Conservation (phyloP, 2,113 vertebrate genomes). For the Heterochromis multidens region DNA sequence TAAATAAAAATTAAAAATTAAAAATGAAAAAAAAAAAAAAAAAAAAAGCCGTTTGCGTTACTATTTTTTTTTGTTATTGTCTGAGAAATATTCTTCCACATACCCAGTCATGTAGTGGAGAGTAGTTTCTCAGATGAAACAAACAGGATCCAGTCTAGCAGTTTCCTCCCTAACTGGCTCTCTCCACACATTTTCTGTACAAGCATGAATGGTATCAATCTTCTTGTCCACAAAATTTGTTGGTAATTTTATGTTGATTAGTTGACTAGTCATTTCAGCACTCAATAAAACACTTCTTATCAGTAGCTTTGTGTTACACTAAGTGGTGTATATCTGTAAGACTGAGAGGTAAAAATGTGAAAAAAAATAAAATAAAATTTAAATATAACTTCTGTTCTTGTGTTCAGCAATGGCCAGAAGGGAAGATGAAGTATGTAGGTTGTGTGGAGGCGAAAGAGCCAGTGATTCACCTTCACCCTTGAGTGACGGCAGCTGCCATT, state of each 20-base stretch:
- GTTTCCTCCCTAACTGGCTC: background rate
- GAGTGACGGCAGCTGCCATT: conserved; percentile 24
- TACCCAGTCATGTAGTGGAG: background rate
- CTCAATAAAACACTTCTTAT: conserved; percentile 25
- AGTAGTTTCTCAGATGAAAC: background rate
- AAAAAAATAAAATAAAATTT: fast-evolving
- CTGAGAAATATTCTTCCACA: background rate
- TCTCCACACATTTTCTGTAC: background rate
- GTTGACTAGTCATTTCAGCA: background rate
- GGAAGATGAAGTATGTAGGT: background rate
- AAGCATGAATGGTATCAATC: background rate
- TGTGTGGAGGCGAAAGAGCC: background rate
- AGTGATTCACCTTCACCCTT: conserved; percentile 38
- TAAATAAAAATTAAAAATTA: too few species aligned
- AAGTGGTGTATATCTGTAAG: background rate
- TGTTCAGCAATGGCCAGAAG: background rate
- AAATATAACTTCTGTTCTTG: background rate
- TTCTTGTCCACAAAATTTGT: background rate
- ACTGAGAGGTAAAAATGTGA: background rate
- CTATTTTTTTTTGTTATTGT: background rate
- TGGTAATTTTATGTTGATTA: background rate
- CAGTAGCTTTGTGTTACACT: background rate
- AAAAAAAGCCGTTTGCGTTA: background rate
- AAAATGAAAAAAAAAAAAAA: background rate
- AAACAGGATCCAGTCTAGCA: background rate